A percentile compares a stretch with the other conserved stretches of the same genome.
These are phyloP conservation scores for Gryllus longicercus DNA, from an alignment of 2,888 invertebrate species.

Conservation along the genomic window DNA sequence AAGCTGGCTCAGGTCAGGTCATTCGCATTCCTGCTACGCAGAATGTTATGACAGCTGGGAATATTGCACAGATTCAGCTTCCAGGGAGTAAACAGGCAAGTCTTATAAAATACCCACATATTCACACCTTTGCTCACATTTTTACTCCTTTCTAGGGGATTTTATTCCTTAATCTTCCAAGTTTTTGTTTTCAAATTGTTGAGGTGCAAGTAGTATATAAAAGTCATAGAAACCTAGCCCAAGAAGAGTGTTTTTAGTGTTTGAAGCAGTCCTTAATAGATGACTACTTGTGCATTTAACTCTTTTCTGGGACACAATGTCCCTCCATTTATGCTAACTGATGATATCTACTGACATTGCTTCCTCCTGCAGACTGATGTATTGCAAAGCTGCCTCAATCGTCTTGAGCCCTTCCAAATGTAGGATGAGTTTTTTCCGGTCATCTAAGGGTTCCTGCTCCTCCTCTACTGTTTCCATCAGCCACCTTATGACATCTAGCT, in stretches of 20 bases:
- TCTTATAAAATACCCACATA: background rate
- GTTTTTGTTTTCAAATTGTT: too few species aligned
- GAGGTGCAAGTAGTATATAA: too few species aligned
- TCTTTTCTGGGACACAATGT: background rate
- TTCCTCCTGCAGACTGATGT: slow-evolving; percentile 26
- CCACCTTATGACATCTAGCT: too few species aligned
- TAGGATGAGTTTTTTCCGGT: slow-evolving; percentile 25
- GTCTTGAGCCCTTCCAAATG: slow-evolving; percentile 23
- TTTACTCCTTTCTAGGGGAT: too few species aligned
- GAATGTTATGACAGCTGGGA: slow-evolving; percentile 46
- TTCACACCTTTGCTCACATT: too few species aligned
- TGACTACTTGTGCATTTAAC: background rate
- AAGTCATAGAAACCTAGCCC: too few species aligned
- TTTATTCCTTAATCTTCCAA: too few species aligned
- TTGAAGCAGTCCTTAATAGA: too few species aligned
- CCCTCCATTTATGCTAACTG: slow-evolving; percentile 18
- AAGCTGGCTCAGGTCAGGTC: slow-evolving; percentile 45
- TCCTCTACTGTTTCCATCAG: too few species aligned
- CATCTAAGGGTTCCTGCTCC: slow-evolving; percentile 21
- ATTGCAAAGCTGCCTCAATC: slow-evolving; percentile 23
- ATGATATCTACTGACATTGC: slow-evolving; percentile 11
- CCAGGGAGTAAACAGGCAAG: slow-evolving; percentile 37
- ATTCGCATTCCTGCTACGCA: slow-evolving; percentile 53
- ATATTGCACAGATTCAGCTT: slow-evolving; percentile 64
- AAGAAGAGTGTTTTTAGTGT: too few species aligned